Percentiles rank a stretch among this genome's conserved stretches.
Evolutionary conservation across 2,797 vertebrate genomes (phyloP).

Genomic region (Megaceryle alcyon): DNA sequence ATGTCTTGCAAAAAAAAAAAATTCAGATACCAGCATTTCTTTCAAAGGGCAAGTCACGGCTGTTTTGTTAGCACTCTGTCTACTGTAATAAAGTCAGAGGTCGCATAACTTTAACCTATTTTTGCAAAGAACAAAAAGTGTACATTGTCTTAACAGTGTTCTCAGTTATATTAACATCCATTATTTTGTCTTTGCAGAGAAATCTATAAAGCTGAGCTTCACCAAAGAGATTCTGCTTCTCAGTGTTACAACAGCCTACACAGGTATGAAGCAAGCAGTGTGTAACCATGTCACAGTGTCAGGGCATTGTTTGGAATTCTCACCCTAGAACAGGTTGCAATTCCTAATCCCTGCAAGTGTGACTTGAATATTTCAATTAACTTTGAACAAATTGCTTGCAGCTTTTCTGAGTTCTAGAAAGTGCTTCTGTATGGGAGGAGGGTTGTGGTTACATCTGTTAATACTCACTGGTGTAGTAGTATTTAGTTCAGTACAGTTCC

Average conservation of each 20-base stretch:
- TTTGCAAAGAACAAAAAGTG: neutral
- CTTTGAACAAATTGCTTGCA: neutral
- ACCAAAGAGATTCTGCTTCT: constrained; percentile 95
- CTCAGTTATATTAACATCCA: neutral
- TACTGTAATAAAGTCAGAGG: neutral
- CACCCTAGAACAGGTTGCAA: neutral
- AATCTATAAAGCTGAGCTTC: constrained; percentile 85
- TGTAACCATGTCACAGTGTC: neutral
- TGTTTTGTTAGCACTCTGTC: neutral
- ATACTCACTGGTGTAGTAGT: neutral
- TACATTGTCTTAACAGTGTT: neutral
- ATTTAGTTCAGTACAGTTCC: neutral
- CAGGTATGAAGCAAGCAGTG: constrained; percentile 80
- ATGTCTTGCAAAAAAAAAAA: neutral
- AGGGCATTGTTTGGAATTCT: neutral
- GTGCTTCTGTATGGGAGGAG: neutral
- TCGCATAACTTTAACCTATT: neutral
- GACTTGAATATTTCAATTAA: neutral
- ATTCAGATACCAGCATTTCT: neutral
- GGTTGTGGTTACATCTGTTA: neutral
- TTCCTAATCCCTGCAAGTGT: neutral
- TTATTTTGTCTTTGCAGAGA: constrained; percentile 79
- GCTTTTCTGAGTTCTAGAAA: neutral
- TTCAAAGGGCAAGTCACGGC: neutral
- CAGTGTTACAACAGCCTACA: constrained; percentile 90